These are phyloP conservation scores for Ataeniobius toweri DNA, from an alignment of 2,797 vertebrate genomes.

Conservation along the genomic window DNA sequence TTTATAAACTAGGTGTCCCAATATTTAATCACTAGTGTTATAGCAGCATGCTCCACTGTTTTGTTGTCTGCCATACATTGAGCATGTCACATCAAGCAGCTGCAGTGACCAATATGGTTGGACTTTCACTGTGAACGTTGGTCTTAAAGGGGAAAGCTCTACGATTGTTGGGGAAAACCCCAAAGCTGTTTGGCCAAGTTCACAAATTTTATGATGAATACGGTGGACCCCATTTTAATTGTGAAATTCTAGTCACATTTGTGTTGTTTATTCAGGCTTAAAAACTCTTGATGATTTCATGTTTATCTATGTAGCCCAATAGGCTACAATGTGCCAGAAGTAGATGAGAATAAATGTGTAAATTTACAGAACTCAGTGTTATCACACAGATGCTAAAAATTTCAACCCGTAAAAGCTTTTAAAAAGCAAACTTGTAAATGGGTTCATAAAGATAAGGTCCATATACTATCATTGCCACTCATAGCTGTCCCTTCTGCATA, in stretches of 20 bases:
- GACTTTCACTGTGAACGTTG: neutral
- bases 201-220: neutral
- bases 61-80: neutral
- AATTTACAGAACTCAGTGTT: no score
- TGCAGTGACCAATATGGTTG: neutral
- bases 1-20: neutral
- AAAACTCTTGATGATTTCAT: neutral
- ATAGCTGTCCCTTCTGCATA: neutral
- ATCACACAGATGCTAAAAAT: no score
- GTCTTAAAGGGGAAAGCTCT: neutral
- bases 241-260: neutral
- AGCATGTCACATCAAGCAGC: neutral
- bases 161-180: neutral
- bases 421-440: no score
- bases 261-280: no score
- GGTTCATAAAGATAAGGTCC: no score
- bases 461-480: neutral
- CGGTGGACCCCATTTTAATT: neutral
- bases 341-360: no score
- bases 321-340: no score
- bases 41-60: neutral
- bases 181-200: neutral
- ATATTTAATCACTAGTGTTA: neutral
- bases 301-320: no score
- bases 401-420: no score